Evolutionary conservation across 2,888 invertebrate genomes (phyloP).

Genomic region (Xestobium rufovillosum): DNA sequence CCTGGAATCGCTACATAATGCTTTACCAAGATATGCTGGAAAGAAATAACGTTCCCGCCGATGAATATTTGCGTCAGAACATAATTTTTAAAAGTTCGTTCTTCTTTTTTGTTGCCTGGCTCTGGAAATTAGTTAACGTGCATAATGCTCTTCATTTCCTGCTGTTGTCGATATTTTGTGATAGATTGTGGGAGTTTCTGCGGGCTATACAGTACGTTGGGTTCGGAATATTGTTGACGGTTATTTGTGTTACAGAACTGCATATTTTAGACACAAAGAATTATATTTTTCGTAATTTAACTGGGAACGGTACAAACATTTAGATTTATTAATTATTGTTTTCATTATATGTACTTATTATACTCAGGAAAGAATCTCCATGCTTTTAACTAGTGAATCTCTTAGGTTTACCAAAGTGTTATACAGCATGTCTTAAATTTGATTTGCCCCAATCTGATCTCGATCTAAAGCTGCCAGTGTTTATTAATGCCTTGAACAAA

Average conservation of each 20-base stretch:
- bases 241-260: slow-evolving; percentile 64
- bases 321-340: slow-evolving; percentile 15
- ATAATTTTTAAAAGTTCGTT: slow-evolving; percentile 61
- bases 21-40: slow-evolving; percentile 72
- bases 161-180: slow-evolving; percentile 70
- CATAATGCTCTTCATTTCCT: slow-evolving; percentile 69
- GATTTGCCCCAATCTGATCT: too few species aligned
- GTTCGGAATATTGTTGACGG: slow-evolving; percentile 58
- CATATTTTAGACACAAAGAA: slow-evolving; percentile 57
- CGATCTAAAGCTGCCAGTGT: too few species aligned
- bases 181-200: slow-evolving; percentile 73
- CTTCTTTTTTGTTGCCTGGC: slow-evolving; percentile 64
- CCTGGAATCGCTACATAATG: slow-evolving; percentile 80
- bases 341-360: too few species aligned
- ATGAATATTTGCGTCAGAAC: slow-evolving; percentile 49
- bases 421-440: too few species aligned
- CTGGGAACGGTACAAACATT: slow-evolving; percentile 35
- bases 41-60: slow-evolving; percentile 49
- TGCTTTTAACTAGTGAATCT: too few species aligned
- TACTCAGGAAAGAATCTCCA: too few species aligned
- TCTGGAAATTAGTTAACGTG: slow-evolving; percentile 74
- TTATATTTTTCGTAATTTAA: slow-evolving; percentile 47
- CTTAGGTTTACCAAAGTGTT: too few species aligned
- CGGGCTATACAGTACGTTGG: slow-evolving; percentile 62
- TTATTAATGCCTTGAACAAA: too few species aligned